Percentiles rank a stretch among this genome's conserved stretches.
Conservation (phyloP, 2,888 invertebrate species). For the Dasysyrphus tricinctus region DNA sequence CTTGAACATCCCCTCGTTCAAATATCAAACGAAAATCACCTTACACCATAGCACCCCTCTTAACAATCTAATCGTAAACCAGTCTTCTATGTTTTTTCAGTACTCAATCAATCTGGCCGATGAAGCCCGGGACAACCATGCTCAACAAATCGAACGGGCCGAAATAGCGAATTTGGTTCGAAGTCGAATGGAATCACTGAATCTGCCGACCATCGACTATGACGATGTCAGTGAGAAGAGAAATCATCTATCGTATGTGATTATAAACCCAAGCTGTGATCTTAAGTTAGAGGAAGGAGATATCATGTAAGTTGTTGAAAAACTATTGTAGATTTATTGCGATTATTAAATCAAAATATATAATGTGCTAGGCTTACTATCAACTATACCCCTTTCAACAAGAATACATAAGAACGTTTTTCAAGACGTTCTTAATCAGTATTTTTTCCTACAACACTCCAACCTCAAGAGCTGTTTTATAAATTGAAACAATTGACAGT, state of each 20-base stretch:
- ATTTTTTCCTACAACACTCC: constrained; percentile 23
- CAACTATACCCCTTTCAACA: constrained; percentile 43
- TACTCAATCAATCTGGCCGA: constrained; percentile 93
- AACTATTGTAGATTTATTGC: background rate
- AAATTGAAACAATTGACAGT: background rate
- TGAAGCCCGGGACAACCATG: constrained; percentile 94
- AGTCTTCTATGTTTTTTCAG: constrained; percentile 84
- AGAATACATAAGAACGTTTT: constrained; percentile 24
- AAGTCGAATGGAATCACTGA: constrained; percentile 96
- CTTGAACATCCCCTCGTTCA: constrained; percentile 36
- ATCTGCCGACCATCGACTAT: constrained; percentile 95
- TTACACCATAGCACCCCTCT: constrained; percentile 37
- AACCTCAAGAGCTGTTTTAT: constrained; percentile 34
- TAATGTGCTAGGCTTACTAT: constrained; percentile 31
- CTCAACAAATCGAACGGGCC: constrained; percentile 96
- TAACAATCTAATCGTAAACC: constrained; percentile 77
- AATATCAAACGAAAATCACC: constrained; percentile 51
- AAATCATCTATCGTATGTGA: constrained; percentile 97
- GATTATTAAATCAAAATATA: background rate
- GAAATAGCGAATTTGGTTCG: constrained; percentile 98
- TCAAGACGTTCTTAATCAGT: constrained; percentile 1
- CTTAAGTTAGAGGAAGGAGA: constrained; percentile 97
- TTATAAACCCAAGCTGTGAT: constrained; percentile 99
- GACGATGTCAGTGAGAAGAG: constrained; percentile 97
- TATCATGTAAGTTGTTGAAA: constrained; percentile 89